Evolutionary conservation across 1,140 invertebrate species (phyloP).

Genomic region (Drosophila nannoptera): DNA sequence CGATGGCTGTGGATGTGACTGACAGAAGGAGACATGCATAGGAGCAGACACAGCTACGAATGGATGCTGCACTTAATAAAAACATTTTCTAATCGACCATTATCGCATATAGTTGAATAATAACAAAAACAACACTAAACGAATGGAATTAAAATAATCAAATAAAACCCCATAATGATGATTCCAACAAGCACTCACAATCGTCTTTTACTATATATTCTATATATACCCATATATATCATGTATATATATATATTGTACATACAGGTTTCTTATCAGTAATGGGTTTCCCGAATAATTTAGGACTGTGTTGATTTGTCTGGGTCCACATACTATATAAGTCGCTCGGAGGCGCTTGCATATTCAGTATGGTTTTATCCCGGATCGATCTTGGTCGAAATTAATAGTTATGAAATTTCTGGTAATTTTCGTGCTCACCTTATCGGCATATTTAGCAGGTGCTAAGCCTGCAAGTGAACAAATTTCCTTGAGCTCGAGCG

Average conservation of each 20-base stretch:
- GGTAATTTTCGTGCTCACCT: slow-evolving; percentile 14
- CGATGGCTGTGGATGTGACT: slow-evolving; percentile 11
- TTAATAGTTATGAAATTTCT: slow-evolving; percentile 14
- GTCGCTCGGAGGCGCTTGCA: no score
- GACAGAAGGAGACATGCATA: neutral
- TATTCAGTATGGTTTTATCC: no score
- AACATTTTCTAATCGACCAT: slow-evolving; percentile 73
- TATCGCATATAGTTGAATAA: slow-evolving; percentile 75
- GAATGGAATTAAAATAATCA: slow-evolving; percentile 75
- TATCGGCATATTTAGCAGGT: slow-evolving; percentile 1
- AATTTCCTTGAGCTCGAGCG: no score
- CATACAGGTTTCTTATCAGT: no score
- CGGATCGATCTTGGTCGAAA: no score
- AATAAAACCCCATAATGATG: slow-evolving; percentile 62
- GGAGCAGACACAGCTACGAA: slow-evolving; percentile 1
- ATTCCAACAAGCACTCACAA: slow-evolving; percentile 46
- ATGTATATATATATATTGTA: neutral
- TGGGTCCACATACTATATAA: no score
- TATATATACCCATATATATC: neutral
- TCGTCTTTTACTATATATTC: neutral
- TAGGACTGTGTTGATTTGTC: no score
- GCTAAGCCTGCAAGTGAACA: no score
- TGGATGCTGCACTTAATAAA: slow-evolving; percentile 41
- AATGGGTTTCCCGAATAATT: no score
- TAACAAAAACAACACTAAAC: slow-evolving; percentile 63